Conservation (phyloP, 2,797 vertebrate genomes). For the Sebastes cheni region DNA sequence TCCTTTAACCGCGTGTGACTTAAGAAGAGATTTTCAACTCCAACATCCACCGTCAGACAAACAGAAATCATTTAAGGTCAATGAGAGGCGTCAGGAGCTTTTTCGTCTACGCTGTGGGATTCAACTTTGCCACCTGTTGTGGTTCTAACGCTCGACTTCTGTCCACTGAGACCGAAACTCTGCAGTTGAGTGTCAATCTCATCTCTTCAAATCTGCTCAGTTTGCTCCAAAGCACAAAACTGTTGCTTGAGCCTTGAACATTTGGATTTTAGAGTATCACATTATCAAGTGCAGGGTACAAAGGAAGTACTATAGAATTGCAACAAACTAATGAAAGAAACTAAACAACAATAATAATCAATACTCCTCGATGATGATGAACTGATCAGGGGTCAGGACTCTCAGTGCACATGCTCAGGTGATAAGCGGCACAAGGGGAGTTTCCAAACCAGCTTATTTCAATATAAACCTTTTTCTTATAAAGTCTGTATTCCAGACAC, state of each 20-base stretch:
- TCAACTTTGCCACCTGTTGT: not conserved
- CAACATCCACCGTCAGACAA: not conserved
- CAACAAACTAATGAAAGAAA: slow-evolving; percentile 55
- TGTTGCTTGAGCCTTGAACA: slow-evolving; percentile 20
- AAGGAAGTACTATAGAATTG: slow-evolving; percentile 56
- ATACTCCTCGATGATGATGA: slow-evolving; percentile 20
- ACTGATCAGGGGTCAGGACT: slow-evolving; percentile 9
- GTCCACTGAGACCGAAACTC: not conserved
- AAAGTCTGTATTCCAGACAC: slow-evolving; percentile 58
- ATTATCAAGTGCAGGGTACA: slow-evolving; percentile 76
- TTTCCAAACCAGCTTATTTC: slow-evolving; percentile 62
- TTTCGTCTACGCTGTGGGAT: not conserved
- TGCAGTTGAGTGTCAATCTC: not conserved
- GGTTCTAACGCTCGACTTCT: not conserved
- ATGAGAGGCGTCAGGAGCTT: not conserved
- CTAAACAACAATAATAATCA: slow-evolving; percentile 41
- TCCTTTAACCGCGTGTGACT: not conserved
- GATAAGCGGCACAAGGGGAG: not conserved
- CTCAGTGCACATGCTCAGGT: not conserved
- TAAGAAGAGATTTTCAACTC: not conserved
- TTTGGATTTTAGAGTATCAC: slow-evolving; percentile 66
- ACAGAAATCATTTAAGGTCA: not conserved
- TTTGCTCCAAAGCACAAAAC: slow-evolving; percentile 3
- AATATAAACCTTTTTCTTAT: slow-evolving; percentile 49
- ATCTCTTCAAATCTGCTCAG: not conserved